Conservation (phyloP, 2,113 vertebrate species). For the Neodontobutis hainanensis region DNA sequence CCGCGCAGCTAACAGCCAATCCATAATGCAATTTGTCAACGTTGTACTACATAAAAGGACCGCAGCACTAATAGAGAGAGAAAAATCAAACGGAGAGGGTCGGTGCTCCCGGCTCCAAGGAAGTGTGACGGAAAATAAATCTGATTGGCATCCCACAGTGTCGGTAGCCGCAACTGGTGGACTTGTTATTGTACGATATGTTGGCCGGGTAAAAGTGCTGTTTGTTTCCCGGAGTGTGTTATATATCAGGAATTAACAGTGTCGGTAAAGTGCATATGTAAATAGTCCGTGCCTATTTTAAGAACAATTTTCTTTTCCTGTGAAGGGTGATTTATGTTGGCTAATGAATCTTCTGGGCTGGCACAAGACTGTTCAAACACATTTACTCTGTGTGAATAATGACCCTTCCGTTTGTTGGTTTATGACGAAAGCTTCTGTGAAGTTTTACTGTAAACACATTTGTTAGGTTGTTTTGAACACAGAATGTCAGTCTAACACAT, state of each 20-base stretch:
- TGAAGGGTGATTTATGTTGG: slow-evolving; percentile 5
- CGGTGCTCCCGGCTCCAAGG: slow-evolving; percentile 3
- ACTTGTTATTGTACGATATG: neutral
- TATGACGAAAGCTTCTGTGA: neutral
- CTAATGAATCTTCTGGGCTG: neutral
- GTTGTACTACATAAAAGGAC: slow-evolving; percentile 54
- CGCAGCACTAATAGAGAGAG: slow-evolving; percentile 34
- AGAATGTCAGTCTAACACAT: too few relatives aligned
- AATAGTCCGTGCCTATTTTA: neutral
- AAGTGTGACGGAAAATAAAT: slow-evolving; percentile 48
- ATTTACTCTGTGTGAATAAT: neutral
- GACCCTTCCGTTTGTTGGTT: neutral
- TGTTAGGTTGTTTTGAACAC: too few relatives aligned
- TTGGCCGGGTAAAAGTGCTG: neutral
- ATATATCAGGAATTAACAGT: neutral
- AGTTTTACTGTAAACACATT: neutral
- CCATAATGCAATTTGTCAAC: slow-evolving; percentile 68
- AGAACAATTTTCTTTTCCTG: neutral
- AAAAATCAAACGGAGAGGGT: slow-evolving; percentile 51
- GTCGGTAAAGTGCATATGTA: too few relatives aligned
- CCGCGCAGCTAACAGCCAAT: slow-evolving; percentile 27
- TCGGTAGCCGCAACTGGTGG: neutral
- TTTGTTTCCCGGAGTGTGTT: neutral
- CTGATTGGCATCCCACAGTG: slow-evolving; percentile 17
- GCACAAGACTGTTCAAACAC: neutral